Conservation (phyloP, 2,888 invertebrate species). For the Cancer borealis region DNA sequence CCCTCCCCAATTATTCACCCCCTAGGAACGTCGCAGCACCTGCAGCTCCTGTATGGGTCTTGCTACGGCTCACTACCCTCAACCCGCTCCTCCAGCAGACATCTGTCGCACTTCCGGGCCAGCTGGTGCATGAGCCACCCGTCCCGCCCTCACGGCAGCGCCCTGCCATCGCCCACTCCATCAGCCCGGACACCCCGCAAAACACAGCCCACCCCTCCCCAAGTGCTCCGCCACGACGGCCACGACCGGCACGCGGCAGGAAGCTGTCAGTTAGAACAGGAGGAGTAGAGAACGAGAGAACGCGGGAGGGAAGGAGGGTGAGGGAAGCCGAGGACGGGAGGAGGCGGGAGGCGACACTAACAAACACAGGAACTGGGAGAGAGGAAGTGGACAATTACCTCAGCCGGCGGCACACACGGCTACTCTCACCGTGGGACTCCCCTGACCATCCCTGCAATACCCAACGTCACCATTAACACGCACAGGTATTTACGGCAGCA, state of each 20-base stretch:
- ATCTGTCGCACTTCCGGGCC: conserved; percentile 35
- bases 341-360: conserved; percentile 23
- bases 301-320: background rate
- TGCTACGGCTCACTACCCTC: background rate
- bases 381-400: conserved; percentile 34
- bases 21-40: background rate
- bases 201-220: background rate
- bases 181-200: background rate
- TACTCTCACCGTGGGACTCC: conserved; percentile 41
- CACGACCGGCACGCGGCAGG: background rate
- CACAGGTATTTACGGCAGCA: conserved; percentile 21
- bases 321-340: conserved; percentile 24
- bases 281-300: conserved; percentile 14
- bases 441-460: background rate
- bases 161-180: background rate
- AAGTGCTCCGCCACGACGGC: background rate
- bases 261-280: background rate
- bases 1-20: background rate
- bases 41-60: background rate
- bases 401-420: conserved; percentile 9
- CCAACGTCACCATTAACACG: conserved; percentile 32
- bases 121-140: conserved; percentile 18
- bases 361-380: conserved; percentile 36
- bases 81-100: conserved; percentile 12
- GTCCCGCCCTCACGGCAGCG: background rate